These are phyloP conservation scores for Nettapus auritus DNA, from an alignment of 2,113 vertebrate genomes.

Conservation along the genomic window DNA sequence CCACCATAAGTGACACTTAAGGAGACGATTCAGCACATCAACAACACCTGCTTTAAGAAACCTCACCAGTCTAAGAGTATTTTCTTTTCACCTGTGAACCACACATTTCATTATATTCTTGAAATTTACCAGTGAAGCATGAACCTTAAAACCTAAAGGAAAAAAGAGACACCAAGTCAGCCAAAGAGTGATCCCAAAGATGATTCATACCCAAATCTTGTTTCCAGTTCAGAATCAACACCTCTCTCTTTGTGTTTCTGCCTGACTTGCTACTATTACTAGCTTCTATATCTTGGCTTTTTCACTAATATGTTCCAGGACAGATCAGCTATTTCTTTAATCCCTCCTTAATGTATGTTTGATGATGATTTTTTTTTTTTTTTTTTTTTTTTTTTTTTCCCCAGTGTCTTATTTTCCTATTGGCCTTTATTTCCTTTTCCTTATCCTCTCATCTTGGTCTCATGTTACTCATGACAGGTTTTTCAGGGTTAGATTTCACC, in stretches of 20 bases:
- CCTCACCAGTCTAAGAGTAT: neutral
- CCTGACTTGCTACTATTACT: neutral
- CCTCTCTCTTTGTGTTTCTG: neutral
- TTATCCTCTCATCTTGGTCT: neutral
- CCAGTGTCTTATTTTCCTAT: neutral
- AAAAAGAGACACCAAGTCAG: neutral
- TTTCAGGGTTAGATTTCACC: neutral
- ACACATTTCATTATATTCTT: neutral
- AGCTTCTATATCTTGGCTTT: neutral
- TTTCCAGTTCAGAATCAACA: neutral
- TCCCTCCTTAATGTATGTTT: neutral
- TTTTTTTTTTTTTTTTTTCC: neutral
- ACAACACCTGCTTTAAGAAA: slow-evolving; percentile 28
- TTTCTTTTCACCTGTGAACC: neutral
- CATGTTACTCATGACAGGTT: fast-evolving
- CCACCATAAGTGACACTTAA: neutral
- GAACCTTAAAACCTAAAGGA: neutral
- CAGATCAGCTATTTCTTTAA: neutral
- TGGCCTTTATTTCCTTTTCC: neutral
- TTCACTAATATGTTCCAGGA: neutral
- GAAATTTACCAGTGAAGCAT: neutral
- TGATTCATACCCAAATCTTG: neutral
- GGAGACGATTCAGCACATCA: slow-evolving; percentile 27
- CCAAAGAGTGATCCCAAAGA: neutral
- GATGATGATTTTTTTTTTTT: too few species aligned